phyloP scores from a whole-genome alignment of 2,113 vertebrate species.

The Ursus arctos region DNA sequence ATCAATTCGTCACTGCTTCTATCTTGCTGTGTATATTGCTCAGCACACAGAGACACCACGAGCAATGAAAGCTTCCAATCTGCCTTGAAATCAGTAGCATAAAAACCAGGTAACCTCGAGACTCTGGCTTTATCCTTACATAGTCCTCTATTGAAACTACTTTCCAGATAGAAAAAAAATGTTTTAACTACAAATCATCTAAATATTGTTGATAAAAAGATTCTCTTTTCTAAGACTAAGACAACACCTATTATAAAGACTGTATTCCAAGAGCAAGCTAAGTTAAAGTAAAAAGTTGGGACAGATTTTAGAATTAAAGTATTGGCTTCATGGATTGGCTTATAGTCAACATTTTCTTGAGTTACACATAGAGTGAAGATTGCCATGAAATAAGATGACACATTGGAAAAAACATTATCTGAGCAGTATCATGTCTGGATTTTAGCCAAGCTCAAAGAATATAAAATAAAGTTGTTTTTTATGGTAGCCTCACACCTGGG shows the following conservation, averaged over 20 bases:
- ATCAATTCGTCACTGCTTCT: neutral
- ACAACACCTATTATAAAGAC: neutral
- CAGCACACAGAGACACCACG: neutral
- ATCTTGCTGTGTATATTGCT: neutral
- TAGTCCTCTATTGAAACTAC: neutral
- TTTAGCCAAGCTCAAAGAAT: slow-evolving; percentile 46
- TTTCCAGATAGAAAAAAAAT: neutral
- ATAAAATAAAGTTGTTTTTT: slow-evolving; percentile 58
- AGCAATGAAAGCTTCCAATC: neutral
- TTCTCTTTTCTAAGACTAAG: neutral
- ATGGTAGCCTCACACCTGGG: neutral
- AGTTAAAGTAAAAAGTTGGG: neutral
- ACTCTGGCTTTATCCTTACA: neutral
- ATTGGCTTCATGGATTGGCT: neutral
- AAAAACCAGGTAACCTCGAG: neutral
- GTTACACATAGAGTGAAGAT: neutral
- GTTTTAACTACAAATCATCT: neutral
- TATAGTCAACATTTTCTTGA: slow-evolving; percentile 41
- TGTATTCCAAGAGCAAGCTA: neutral
- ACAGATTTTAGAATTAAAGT: neutral
- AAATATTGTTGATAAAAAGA: neutral
- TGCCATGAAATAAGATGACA: slow-evolving; percentile 53
- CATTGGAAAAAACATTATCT: slow-evolving; percentile 51
- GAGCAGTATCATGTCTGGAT: slow-evolving; percentile 18
- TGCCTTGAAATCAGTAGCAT: neutral